Base-by-base conservation (phyloP, 2,888 invertebrate genomes). In the Drosophila fulvimacula region DNA sequence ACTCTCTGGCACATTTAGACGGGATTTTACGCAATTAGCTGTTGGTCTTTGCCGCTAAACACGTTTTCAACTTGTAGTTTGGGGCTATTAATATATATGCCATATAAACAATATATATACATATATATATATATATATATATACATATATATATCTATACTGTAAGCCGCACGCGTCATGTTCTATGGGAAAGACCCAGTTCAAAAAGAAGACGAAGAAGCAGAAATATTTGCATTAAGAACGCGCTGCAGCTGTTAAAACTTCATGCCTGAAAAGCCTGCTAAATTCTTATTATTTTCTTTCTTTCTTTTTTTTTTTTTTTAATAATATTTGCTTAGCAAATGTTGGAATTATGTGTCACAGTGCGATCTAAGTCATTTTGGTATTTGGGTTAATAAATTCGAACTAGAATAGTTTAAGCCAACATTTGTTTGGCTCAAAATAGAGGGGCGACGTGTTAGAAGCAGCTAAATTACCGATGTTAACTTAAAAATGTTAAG, bases 221-320 rank as follows among this genome's bases (percentile, higher is more conserved):
- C 9, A 15, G 9, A 44, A n/a, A 3, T 56, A 57, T 73, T 74
- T 63, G 52, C 57, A 55, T 58, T 67, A 30, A 38, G 57, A 73
- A 56, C 52, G 39, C 34, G 49, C 44, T n/a, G 56, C 73, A 73
- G 73, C 73, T 73, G 73, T 72, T 73, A 48, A 59, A 72, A 73
- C 66, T 58, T 6, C n/a, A 49, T n/a, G 66, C 27, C 46, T 49
- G 41, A 39, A 52, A 56, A 51, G 70, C 48, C 49, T 51, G 70
- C 39, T 27, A 38, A 52, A 52, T 38, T 19, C 32, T 24, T n/a
- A 30, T 1, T 5, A 5, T 27, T n/a, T n/a, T n/a, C 3, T 24
- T 24, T 44, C 3, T 44, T 44, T 30, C 0, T 44, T n/a, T 13
- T 21, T n/a, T n/a, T 24, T 24, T 15, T 44, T 5, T 5, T 27